Percentiles rank a stretch among this genome's conserved stretches.
These are phyloP conservation scores for Solea solea DNA, from an alignment of 2,113 vertebrate species.

Conservation along the genomic window DNA sequence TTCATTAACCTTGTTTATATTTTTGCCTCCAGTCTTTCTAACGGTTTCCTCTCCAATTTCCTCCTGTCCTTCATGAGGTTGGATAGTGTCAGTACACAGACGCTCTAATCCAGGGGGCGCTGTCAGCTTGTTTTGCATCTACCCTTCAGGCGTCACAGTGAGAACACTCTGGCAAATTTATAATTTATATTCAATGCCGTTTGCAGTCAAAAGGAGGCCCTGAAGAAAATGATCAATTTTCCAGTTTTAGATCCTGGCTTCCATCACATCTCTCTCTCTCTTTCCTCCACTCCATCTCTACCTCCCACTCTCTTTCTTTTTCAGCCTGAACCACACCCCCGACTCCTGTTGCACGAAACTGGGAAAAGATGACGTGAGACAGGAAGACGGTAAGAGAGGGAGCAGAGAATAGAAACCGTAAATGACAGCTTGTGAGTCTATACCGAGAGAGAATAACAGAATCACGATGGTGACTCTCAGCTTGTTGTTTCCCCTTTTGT, in stretches of 20 bases:
- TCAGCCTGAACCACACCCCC: neutral
- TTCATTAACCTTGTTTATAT: neutral
- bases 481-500: neutral
- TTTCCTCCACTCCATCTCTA: neutral
- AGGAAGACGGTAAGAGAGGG: neutral
- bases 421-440: neutral
- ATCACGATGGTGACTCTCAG: neutral
- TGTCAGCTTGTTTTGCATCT: neutral
- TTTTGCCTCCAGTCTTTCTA: neutral
- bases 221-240: constrained; percentile 72
- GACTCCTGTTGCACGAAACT: constrained; percentile 26
- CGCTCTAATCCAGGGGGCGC: neutral
- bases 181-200: constrained; percentile 72
- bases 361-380: constrained; percentile 43
- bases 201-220: constrained; percentile 52
- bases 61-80: too few species aligned
- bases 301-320: constrained; percentile 22
- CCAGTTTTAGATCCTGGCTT: constrained; percentile 67
- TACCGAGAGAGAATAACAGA: constrained; percentile 8
- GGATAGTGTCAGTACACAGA: neutral
- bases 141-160: constrained; percentile 43
- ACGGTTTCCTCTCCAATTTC: neutral
- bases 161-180: constrained; percentile 57
- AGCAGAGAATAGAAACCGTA: constrained; percentile 17
- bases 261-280: constrained; percentile 44